These are phyloP conservation scores for Drosophila macrospina DNA, from an alignment of 2,888 invertebrate genomes.

Conservation along the genomic window DNA sequence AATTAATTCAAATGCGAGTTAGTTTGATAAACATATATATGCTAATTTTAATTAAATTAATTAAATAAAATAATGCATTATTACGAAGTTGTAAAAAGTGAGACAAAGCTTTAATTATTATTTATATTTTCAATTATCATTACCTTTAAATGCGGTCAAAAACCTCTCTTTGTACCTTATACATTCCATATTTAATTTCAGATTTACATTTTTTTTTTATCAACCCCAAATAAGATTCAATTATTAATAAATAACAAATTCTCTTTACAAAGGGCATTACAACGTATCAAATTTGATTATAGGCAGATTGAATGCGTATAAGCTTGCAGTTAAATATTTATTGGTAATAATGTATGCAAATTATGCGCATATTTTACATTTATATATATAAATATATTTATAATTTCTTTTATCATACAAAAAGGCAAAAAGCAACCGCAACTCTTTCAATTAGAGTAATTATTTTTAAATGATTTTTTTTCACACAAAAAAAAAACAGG, in stretches of 20 bases:
- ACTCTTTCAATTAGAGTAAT: constrained; percentile 47
- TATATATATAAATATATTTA: too few relatives aligned
- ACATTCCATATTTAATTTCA: not conserved
- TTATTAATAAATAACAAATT: constrained; percentile 9
- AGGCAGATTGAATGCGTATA: constrained; percentile 29
- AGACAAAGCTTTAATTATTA: too few relatives aligned
- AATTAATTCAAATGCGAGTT: too few relatives aligned
- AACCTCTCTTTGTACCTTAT: not conserved
- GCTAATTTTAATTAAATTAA: too few relatives aligned
- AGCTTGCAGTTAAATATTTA: constrained; percentile 6
- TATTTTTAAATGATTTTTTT: constrained; percentile 28
- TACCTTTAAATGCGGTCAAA: not conserved
- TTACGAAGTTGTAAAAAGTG: too few relatives aligned
- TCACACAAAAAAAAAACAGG: not conserved
- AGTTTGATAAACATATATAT: too few relatives aligned
- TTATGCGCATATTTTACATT: constrained; percentile 4
- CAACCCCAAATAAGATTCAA: not conserved
- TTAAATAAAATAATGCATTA: too few relatives aligned
- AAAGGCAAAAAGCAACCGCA: constrained; percentile 44
- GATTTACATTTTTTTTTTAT: constrained; percentile 21
- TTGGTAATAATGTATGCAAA: constrained; percentile 26
- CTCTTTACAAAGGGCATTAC: not conserved
- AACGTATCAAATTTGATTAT: constrained; percentile 14
- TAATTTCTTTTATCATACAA: too few relatives aligned
- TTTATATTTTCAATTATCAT: too few relatives aligned